phyloP scores from a whole-genome alignment of 2,797 vertebrate species.

The Myripristis murdjan region DNA sequence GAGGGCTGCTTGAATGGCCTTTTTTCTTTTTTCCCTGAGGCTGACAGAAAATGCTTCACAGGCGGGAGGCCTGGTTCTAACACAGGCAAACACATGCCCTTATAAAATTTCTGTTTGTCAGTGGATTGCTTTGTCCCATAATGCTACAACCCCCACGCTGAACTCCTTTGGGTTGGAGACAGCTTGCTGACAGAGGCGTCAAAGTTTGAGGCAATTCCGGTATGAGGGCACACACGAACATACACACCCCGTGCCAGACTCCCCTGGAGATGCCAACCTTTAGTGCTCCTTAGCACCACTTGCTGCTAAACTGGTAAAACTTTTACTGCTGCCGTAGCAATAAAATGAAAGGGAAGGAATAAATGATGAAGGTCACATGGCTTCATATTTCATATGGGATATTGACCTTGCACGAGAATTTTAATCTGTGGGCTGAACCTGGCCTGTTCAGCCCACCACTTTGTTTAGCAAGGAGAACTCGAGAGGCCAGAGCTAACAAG shows the following conservation, averaged over 20 bases:
- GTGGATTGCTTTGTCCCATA: slow-evolving; percentile 39
- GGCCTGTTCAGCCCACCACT: slow-evolving; percentile 21
- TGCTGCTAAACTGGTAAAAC: slow-evolving; percentile 41
- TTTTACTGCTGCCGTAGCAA: slow-evolving; percentile 31
- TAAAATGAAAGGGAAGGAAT: slow-evolving; percentile 41
- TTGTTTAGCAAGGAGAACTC: slow-evolving; percentile 56
- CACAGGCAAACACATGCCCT: neutral
- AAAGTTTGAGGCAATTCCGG: slow-evolving; percentile 39
- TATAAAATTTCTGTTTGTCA: slow-evolving; percentile 21
- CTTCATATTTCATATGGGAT: slow-evolving; percentile 49
- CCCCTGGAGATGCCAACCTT: slow-evolving; percentile 51
- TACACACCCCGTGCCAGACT: slow-evolving; percentile 36
- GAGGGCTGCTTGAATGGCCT: slow-evolving; percentile 34
- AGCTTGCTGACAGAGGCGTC: slow-evolving; percentile 52
- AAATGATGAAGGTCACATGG: slow-evolving; percentile 64
- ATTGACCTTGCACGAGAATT: slow-evolving; percentile 47
- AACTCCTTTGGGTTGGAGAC: slow-evolving; percentile 49
- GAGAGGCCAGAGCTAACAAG: slow-evolving; percentile 60
- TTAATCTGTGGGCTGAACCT: slow-evolving; percentile 50
- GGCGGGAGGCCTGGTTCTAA: slow-evolving; percentile 4
- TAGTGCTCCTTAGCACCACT: slow-evolving; percentile 31
- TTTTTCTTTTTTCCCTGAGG: slow-evolving; percentile 29
- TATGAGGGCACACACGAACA: slow-evolving; percentile 30
- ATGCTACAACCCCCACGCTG: slow-evolving; percentile 9
- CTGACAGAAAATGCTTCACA: slow-evolving; percentile 43